Percentiles rank a stretch among this genome's conserved stretches.
Evolutionary conservation across 2,888 invertebrate genomes (phyloP).

Genomic region (Erebia epiphron): DNA sequence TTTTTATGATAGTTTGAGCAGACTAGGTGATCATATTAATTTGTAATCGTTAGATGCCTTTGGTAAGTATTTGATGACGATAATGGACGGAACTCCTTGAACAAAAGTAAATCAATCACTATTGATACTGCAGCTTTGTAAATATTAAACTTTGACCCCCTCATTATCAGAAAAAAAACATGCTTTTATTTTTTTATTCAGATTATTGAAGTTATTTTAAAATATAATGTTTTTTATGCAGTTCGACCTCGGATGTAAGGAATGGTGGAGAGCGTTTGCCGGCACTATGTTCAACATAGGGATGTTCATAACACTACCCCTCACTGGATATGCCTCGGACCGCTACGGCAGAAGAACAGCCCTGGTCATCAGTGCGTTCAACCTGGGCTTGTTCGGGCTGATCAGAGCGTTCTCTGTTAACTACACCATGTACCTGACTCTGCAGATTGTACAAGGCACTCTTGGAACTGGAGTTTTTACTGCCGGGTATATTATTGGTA

Average conservation of each 20-base stretch:
- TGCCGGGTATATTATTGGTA: constrained; percentile 74
- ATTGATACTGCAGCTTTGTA: no score
- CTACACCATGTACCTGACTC: constrained; percentile 78
- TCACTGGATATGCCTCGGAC: constrained; percentile 85
- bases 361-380: constrained; percentile 57
- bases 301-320: constrained; percentile 83
- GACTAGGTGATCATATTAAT: no score
- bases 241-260: constrained; percentile 82
- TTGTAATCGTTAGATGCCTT: no score
- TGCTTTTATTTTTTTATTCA: no score
- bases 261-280: constrained; percentile 85
- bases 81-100: no score
- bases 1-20: no score
- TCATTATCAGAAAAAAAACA: no score
- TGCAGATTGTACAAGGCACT: constrained; percentile 81
- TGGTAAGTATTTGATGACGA: no score
- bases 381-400: constrained; percentile 71
- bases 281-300: constrained; percentile 86
- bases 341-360: constrained; percentile 70
- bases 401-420: constrained; percentile 81
- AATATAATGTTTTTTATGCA: constrained; percentile 43
- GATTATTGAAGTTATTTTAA: neutral
- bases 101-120: no score
- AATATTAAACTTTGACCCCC: no score
- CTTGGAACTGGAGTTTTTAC: constrained; percentile 80